Conservation (phyloP, 2,888 invertebrate genomes). For the Catonia carolina region DNA sequence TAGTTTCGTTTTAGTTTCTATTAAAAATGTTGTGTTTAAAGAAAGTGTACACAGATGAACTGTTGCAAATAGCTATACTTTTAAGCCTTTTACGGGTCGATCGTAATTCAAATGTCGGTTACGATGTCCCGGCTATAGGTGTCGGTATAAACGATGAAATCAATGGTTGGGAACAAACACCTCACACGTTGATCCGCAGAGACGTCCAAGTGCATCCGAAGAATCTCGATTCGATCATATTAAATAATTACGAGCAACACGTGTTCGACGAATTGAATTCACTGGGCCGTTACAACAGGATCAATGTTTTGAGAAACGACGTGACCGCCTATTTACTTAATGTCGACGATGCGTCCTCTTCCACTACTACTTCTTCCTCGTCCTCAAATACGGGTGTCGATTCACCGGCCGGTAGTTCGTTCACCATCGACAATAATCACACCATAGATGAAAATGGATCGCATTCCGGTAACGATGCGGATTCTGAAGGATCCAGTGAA, state of each 20-base stretch:
- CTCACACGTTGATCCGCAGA: constrained; percentile 48
- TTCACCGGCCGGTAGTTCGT: not conserved
- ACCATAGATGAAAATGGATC: too few relatives aligned
- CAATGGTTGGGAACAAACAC: constrained; percentile 54
- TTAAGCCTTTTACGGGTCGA: constrained; percentile 72
- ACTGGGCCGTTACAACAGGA: constrained; percentile 55
- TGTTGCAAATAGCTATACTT: constrained; percentile 72
- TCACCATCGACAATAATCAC: too few relatives aligned
- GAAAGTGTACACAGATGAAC: constrained; percentile 74
- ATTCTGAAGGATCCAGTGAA: too few relatives aligned
- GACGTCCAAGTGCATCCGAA: constrained; percentile 57
- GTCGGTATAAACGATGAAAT: constrained; percentile 31
- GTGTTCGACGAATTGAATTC: constrained; percentile 67
- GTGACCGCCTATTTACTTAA: constrained; percentile 58
- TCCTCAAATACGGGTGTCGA: not conserved
- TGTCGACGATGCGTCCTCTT: constrained; percentile 38
- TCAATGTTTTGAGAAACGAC: constrained; percentile 47
- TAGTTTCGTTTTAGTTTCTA: too few relatives aligned
- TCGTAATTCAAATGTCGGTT: constrained; percentile 57
- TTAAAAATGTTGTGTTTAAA: constrained; percentile 68
- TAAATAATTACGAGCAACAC: constrained; percentile 60
- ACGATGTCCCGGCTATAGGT: constrained; percentile 48
- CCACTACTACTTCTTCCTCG: too few relatives aligned
- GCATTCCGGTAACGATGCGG: too few relatives aligned
- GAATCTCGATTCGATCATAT: constrained; percentile 59